Evolutionary conservation across 1,140 invertebrate species (phyloP).

Genomic region (Heliothis subflexa): DNA sequence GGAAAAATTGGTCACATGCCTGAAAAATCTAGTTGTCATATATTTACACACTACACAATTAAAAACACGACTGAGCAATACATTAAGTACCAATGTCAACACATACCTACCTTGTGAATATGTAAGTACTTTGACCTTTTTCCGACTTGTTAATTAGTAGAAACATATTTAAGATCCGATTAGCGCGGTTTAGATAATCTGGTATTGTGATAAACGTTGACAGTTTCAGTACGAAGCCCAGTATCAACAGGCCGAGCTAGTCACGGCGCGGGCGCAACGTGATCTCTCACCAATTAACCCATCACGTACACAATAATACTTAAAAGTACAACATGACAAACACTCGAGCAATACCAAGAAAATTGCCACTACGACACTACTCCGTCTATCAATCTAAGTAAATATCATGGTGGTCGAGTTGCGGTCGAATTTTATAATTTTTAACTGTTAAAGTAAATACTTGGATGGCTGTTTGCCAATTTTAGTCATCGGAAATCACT

Average conservation of each 20-base stretch:
- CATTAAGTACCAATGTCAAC: slow-evolving; percentile 8
- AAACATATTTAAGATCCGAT: slow-evolving; percentile 48
- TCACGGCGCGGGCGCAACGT: slow-evolving; percentile 48
- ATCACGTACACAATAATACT: slow-evolving; percentile 55
- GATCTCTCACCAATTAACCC: slow-evolving; percentile 53
- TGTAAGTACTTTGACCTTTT: slow-evolving; percentile 35
- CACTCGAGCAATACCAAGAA: slow-evolving; percentile 42
- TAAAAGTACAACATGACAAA: slow-evolving; percentile 49
- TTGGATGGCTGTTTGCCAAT: slow-evolving; percentile 68
- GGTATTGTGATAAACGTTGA: slow-evolving; percentile 40
- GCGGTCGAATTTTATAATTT: slow-evolving; percentile 49
- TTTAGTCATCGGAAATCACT: slow-evolving; percentile 71
- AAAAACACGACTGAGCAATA: slow-evolving; percentile 19
- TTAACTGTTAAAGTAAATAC: slow-evolving; percentile 70
- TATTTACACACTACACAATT: slow-evolving; percentile 20
- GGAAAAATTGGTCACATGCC: slow-evolving; percentile 12
- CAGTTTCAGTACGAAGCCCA: not conserved
- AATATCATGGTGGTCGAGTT: slow-evolving; percentile 37
- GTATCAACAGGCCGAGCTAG: slow-evolving; percentile 27
- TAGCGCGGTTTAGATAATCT: slow-evolving; percentile 47
- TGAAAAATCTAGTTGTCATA: not conserved
- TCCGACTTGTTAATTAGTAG: slow-evolving; percentile 47
- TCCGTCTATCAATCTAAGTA: slow-evolving; percentile 37
- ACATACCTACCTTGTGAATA: slow-evolving; percentile 17
- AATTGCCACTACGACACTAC: slow-evolving; percentile 31